Evolutionary conservation across 2,113 vertebrate genomes (phyloP).

Genomic region (Vidua macroura): DNA sequence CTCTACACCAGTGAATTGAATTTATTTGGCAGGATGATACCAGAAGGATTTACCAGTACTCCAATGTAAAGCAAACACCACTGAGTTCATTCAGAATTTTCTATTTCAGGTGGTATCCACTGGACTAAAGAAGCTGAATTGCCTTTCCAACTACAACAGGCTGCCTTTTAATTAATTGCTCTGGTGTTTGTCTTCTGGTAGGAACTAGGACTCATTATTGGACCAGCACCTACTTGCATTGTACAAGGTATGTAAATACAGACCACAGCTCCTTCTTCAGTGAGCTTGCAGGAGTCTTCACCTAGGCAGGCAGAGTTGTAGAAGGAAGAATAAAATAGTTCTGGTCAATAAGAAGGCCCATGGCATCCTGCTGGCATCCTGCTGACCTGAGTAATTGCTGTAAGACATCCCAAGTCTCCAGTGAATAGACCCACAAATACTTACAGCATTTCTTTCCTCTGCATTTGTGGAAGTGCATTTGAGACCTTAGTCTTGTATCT

Average conservation of each 20-base stretch:
- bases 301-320: neutral
- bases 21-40: neutral
- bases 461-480: neutral
- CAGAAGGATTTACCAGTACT: neutral
- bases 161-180: neutral
- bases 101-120: neutral
- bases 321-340: neutral
- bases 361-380: neutral
- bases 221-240: neutral
- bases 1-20: neutral
- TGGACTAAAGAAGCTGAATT: neutral
- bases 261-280: neutral
- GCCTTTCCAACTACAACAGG: neutral
- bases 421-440: neutral
- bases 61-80: neutral
- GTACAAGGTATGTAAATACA: accelerated
- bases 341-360: too few species aligned
- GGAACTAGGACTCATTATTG: neutral
- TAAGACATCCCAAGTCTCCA: neutral
- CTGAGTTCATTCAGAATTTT: neutral
- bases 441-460: neutral
- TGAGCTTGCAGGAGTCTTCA: neutral
- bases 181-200: neutral
- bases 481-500: neutral
- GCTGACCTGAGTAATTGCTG: neutral